phyloP scores from a whole-genome alignment of 2,888 invertebrate species.

The Ichneumoninae sp. region DNA sequence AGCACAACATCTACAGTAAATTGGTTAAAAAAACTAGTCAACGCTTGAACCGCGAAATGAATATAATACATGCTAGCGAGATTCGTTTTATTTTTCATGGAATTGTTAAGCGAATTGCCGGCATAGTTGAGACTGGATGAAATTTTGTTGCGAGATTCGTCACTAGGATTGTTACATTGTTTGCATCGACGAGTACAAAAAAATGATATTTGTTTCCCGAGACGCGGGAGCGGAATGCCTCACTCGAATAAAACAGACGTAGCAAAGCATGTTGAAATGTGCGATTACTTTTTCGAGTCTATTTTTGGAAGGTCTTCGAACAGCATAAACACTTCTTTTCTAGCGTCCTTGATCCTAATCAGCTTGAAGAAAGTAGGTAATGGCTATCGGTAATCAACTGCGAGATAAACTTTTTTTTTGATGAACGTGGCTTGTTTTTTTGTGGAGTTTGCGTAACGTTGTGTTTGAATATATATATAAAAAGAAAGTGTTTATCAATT shows the following conservation, averaged over 20 bases:
- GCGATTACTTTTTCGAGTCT: background rate
- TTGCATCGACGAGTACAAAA: background rate
- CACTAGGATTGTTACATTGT: background rate
- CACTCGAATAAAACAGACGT: background rate
- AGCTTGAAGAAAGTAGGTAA: background rate
- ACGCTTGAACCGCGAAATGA: background rate
- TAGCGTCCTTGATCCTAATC: background rate
- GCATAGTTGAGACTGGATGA: background rate
- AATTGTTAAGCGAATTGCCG: background rate
- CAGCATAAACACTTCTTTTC: background rate
- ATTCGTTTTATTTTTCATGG: background rate
- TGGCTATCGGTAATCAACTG: background rate
- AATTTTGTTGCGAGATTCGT: background rate
- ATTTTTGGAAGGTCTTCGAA: background rate
- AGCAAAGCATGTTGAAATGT: background rate
- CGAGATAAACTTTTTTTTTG: background rate
- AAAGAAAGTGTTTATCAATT: background rate
- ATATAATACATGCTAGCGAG: background rate
- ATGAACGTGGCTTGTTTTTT: background rate
- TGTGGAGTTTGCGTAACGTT: background rate
- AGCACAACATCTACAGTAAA: slow-evolving; percentile 11
- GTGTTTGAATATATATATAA: background rate
- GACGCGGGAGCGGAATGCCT: background rate
- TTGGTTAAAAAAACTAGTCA: slow-evolving; percentile 28
- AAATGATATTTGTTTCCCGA: background rate